phyloP scores from a whole-genome alignment of 1,140 invertebrate genomes.

The Chelonus insularis region DNA sequence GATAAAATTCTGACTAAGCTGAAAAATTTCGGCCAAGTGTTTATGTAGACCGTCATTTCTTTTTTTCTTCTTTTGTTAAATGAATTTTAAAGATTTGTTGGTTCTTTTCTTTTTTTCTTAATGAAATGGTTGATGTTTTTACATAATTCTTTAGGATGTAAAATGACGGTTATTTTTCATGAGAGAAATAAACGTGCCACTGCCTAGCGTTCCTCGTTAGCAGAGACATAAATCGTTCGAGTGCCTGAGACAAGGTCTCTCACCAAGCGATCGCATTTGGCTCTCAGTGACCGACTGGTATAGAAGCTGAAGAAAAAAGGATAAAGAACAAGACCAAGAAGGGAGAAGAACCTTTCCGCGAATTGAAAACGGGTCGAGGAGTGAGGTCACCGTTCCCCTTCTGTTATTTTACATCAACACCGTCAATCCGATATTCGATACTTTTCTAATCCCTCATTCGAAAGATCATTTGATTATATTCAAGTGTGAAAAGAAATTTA shows the following conservation, averaged over 20 bases:
- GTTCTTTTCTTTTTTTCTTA: too few relatives aligned
- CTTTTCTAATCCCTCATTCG: conserved; percentile 22
- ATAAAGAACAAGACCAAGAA: conserved; percentile 1
- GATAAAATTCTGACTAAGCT: too few relatives aligned
- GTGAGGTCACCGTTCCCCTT: conserved; percentile 27
- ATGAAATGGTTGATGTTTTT: neutral
- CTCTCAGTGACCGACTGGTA: conserved; percentile 13
- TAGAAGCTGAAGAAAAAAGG: conserved; percentile 1
- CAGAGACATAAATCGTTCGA: conserved; percentile 33
- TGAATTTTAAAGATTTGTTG: too few relatives aligned
- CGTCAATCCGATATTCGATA: conserved; percentile 13
- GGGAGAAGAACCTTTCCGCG: conserved; percentile 26
- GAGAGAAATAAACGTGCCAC: conserved; percentile 17
- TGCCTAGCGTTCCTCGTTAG: conserved; percentile 31
- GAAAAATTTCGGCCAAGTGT: too few relatives aligned
- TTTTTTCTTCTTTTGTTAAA: too few relatives aligned
- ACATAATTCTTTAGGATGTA: conserved; percentile 9
- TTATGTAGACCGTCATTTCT: too few relatives aligned
- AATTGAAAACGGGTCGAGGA: conserved; percentile 33
- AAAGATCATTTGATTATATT: conserved; percentile 11
- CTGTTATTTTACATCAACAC: conserved; percentile 22
- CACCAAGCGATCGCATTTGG: conserved; percentile 26
- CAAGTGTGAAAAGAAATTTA: neutral
- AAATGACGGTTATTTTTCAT: conserved; percentile 17
- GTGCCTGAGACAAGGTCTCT: conserved; percentile 28